Percentiles rank a stretch among this genome's conserved stretches.
Conservation (phyloP, 2,113 vertebrate genomes). For the Equus quagga region DNA sequence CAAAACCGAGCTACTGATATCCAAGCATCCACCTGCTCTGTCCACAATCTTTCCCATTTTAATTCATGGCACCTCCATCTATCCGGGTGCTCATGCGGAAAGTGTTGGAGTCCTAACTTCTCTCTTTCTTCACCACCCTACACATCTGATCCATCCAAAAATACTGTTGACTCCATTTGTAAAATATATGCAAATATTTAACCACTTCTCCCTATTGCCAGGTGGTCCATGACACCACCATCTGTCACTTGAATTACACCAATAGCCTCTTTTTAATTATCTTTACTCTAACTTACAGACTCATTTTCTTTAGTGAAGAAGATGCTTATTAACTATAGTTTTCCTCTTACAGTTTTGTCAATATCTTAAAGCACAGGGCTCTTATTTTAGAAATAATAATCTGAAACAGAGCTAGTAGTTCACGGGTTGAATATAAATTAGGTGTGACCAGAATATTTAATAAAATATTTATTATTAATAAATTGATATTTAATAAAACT, state of each 20-base stretch:
- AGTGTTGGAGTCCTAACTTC: not conserved
- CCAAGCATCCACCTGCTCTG: too few relatives aligned
- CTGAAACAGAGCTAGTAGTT: not conserved
- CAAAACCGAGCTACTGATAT: not conserved
- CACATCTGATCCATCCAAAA: not conserved
- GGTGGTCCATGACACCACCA: not conserved
- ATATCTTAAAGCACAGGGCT: not conserved
- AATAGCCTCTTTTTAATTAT: not conserved
- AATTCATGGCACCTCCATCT: not conserved
- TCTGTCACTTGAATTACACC: not conserved
- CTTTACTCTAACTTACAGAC: not conserved
- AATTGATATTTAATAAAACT: not conserved
- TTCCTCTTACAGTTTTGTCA: not conserved
- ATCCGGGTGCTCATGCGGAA: not conserved
- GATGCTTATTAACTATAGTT: not conserved
- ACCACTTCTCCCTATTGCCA: not conserved
- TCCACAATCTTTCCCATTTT: not conserved
- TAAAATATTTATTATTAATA: too few relatives aligned
- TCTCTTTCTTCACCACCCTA: not conserved
- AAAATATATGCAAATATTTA: not conserved
- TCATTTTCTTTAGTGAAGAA: not conserved
- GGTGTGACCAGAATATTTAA: not conserved
- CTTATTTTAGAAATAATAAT: conserved; percentile 1
- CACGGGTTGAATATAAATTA: not conserved
- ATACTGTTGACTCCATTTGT: not conserved